These are phyloP conservation scores for Drosophila saltans DNA, from an alignment of 1,140 invertebrate species.

Conservation along the genomic window DNA sequence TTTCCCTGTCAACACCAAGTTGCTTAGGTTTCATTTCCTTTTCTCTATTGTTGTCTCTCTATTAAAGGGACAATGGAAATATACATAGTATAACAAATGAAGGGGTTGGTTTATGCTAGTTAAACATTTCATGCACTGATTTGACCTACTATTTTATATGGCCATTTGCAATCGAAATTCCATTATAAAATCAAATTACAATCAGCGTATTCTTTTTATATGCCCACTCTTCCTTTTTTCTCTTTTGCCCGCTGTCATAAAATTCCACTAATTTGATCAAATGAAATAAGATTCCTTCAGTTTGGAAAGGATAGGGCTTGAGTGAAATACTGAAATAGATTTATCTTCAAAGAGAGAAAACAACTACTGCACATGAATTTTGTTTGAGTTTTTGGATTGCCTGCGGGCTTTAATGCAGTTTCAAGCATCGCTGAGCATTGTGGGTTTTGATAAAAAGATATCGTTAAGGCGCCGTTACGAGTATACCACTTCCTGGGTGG, in stretches of 20 bases:
- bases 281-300: slow-evolving; percentile 65
- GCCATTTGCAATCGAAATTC: background rate
- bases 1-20: background rate
- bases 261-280: slow-evolving; percentile 76
- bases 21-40: slow-evolving; percentile 11
- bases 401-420: slow-evolving; percentile 47
- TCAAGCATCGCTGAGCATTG: slow-evolving; percentile 38
- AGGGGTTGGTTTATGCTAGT: background rate
- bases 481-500: slow-evolving; percentile 43
- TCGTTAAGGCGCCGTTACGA: slow-evolving; percentile 42
- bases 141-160: background rate
- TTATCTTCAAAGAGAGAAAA: slow-evolving; percentile 44
- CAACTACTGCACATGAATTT: slow-evolving; percentile 11
- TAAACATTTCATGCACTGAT: slow-evolving; percentile 13
- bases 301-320: slow-evolving; percentile 35
- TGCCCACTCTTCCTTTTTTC: background rate
- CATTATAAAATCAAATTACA: background rate
- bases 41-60: slow-evolving; percentile 6
- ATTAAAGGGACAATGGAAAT: background rate
- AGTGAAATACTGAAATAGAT: slow-evolving; percentile 41
- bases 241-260: slow-evolving; percentile 17
- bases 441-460: slow-evolving; percentile 26
- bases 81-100: background rate
- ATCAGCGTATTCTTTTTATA: background rate
- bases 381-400: background rate